Evolutionary conservation across 1,140 invertebrate genomes (phyloP), one percentile per base, ranked within the genome.

Genomic region (Akabosia matsudoensis): DNA sequence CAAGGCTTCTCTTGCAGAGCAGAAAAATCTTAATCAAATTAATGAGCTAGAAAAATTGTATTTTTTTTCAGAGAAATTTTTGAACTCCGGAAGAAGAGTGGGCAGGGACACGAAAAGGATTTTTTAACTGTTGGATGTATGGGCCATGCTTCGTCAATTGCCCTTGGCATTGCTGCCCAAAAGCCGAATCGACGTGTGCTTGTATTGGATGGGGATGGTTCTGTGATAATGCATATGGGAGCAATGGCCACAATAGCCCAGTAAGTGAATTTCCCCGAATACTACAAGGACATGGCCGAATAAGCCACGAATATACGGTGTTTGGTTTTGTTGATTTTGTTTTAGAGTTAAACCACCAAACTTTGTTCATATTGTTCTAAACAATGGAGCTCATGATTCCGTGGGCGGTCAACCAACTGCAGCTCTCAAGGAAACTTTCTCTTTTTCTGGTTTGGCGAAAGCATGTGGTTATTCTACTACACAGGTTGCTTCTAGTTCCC

Each of bases 51-150:
- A 45, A 45, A 45, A 10, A 45, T n/a, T n/a, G n/a, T n/a, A n/a
- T n/a, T n/a, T n/a, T n/a, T n/a, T 45, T n/a, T 67, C 24, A 81
- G 80, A 26, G 82, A 82, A 67, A 51, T 83, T 28, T 82, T 81
- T 74, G 83, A 82, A 37, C 61, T 82, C 22, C 33, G 85, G 72
- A 83, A 82, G 31, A 31, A 73, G 0, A 78, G 79, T 75, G 83
- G 84, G 56, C 83, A 85, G 79, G 85, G 86, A 22, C 86, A 87
- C 82, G 85, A 85, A 45, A 81, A 81, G 78, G 86, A 87, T 76
- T 87, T 87, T 76, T 79, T 87, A 1, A 87, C 85, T 16, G 86
- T 87, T 26, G 86, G 86, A 13, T 85, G 84, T n/a, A 86, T 86
- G 85, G 86, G 86, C 1, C 86, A 87, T 82, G 85, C 85, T 22